These are phyloP conservation scores for Acleris cristana DNA, from an alignment of 2,888 invertebrate species.

Conservation along the genomic window DNA sequence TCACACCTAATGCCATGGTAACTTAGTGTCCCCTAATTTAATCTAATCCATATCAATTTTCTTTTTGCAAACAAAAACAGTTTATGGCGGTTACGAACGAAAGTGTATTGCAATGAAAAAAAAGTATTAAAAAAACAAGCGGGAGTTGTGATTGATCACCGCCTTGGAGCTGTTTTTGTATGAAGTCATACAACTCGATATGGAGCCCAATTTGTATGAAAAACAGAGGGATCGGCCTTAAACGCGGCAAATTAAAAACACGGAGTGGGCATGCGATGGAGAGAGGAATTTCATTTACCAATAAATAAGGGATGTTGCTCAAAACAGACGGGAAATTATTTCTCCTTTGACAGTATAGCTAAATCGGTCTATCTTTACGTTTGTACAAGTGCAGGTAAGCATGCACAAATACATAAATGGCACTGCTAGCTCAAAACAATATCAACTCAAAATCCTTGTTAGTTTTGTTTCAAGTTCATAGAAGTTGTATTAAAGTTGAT, in stretches of 20 bases:
- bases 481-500: too few relatives aligned
- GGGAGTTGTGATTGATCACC: slow-evolving; percentile 83
- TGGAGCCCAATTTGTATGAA: too few relatives aligned
- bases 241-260: slow-evolving; percentile 73
- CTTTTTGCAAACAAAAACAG: slow-evolving; percentile 76
- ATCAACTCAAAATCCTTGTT: too few relatives aligned
- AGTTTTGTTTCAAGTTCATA: too few relatives aligned
- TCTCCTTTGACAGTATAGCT: slow-evolving; percentile 51
- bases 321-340: slow-evolving; percentile 69
- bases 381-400: too few relatives aligned
- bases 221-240: too few relatives aligned
- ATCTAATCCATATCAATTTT: slow-evolving; percentile 75
- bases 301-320: slow-evolving; percentile 66
- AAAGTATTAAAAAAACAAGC: slow-evolving; percentile 73
- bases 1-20: slow-evolving; percentile 6
- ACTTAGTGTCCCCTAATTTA: slow-evolving; percentile 59
- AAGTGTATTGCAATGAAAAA: slow-evolving; percentile 79
- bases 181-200: slow-evolving; percentile 41
- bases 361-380: too few relatives aligned
- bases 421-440: too few relatives aligned
- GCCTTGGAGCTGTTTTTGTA: slow-evolving; percentile 76
- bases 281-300: slow-evolving; percentile 75
- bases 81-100: slow-evolving; percentile 78
- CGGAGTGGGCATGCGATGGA: slow-evolving; percentile 77
- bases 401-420: too few relatives aligned